Percentiles rank a stretch among this genome's conserved stretches.
Conservation (phyloP, 2,888 invertebrate species). For the Itoplectis maculator region DNA sequence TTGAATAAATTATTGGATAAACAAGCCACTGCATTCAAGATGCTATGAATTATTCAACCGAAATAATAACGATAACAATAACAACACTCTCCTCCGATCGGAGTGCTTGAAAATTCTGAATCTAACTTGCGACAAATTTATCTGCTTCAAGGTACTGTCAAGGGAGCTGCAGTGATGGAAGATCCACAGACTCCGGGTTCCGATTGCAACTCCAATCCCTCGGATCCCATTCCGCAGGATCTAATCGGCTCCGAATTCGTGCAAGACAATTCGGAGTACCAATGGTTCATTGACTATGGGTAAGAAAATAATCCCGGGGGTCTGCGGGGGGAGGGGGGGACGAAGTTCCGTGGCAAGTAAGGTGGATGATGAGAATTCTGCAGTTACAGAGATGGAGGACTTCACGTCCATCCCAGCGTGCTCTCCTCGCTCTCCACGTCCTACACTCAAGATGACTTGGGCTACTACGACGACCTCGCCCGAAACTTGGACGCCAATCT, state of each 20-base stretch:
- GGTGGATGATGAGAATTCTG: constrained; percentile 54
- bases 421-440: constrained; percentile 93
- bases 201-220: constrained; percentile 87
- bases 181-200: constrained; percentile 86
- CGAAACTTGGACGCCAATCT: constrained; percentile 96
- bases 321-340: neutral
- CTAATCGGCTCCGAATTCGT: constrained; percentile 88
- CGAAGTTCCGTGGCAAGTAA: neutral
- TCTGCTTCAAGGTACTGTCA: constrained; percentile 75
- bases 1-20: constrained; percentile 60
- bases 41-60: constrained; percentile 59
- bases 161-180: constrained; percentile 81
- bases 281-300: constrained; percentile 96
- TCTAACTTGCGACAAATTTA: constrained; percentile 16
- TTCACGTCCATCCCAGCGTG: constrained; percentile 92
- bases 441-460: constrained; percentile 89
- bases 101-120: constrained; percentile 6
- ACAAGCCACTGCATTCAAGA: constrained; percentile 42
- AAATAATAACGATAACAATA: neutral
- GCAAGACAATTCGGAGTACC: constrained; percentile 95
- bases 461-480: constrained; percentile 93
- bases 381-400: constrained; percentile 92
- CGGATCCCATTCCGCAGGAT: constrained; percentile 86
- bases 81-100: neutral
- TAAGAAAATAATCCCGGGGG: constrained; percentile 82